Conservation (phyloP, 2,888 invertebrate species). For the Synergus itoensis region DNA sequence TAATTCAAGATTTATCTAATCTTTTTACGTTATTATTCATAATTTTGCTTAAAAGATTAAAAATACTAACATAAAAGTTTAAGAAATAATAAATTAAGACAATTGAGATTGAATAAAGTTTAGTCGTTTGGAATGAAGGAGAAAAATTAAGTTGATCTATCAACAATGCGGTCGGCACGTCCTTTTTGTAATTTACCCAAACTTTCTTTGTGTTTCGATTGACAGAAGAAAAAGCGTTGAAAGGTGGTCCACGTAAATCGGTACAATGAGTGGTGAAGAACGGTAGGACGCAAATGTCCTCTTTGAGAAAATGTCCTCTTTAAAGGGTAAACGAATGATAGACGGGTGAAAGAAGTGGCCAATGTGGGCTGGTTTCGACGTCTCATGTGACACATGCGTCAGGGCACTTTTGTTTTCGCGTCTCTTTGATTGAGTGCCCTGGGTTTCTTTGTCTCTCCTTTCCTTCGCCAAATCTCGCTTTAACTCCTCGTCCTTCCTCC, state of each 20-base stretch:
- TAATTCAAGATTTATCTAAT: too few relatives aligned
- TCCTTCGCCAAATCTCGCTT: constrained; percentile 47
- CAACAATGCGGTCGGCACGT: not conserved
- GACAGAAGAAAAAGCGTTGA: constrained; percentile 15
- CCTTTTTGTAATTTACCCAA: constrained; percentile 25
- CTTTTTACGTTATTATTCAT: too few relatives aligned
- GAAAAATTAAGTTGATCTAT: not conserved
- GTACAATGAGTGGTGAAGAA: constrained; percentile 60
- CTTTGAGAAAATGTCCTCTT: constrained; percentile 59
- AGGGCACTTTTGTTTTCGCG: constrained; percentile 72
- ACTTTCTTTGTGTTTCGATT: constrained; percentile 30
- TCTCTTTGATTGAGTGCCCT: constrained; percentile 72
- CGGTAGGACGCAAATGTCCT: constrained; percentile 67
- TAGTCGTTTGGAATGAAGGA: constrained; percentile 1
- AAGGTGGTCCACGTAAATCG: constrained; percentile 48
- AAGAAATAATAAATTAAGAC: not conserved
- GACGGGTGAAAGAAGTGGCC: constrained; percentile 78
- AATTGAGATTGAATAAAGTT: not conserved
- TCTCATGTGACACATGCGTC: constrained; percentile 77
- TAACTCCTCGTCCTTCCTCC: constrained; percentile 24
- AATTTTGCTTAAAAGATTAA: too few relatives aligned
- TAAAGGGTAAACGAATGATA: constrained; percentile 67
- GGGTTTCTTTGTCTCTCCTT: constrained; percentile 61
- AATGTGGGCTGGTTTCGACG: constrained; percentile 77
- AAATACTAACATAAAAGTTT: too few relatives aligned